phyloP scores from a whole-genome alignment of 2,113 vertebrate species.

The Pterophyllum scalare region DNA sequence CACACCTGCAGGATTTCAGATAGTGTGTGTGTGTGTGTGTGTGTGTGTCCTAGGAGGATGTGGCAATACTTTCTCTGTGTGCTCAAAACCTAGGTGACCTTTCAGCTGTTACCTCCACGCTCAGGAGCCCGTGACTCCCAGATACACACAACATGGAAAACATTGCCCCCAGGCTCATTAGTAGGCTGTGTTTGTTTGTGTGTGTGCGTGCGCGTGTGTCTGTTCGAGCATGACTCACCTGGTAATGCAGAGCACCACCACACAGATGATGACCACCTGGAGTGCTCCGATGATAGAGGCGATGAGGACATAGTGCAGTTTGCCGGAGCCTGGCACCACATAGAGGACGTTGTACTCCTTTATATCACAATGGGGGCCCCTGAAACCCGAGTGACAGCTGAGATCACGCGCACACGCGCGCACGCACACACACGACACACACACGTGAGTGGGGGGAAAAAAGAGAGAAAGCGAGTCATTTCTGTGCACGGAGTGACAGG shows the following conservation, averaged over 20 bases:
- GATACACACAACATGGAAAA: slow-evolving; percentile 22
- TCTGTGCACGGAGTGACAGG: slow-evolving; percentile 23
- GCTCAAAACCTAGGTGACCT: slow-evolving; percentile 51
- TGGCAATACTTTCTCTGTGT: slow-evolving; percentile 16
- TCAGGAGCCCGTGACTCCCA: slow-evolving; percentile 19
- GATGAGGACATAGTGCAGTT: slow-evolving; percentile 98
- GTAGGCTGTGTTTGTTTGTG: slow-evolving; percentile 7
- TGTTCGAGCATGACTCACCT: slow-evolving; percentile 81
- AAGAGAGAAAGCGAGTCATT: slow-evolving; percentile 17
- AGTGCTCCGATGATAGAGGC: slow-evolving; percentile 98
- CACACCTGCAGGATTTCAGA: slow-evolving; percentile 8
- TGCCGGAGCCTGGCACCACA: slow-evolving; percentile 95
- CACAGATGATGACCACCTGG: slow-evolving; percentile 98
- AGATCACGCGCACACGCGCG: slow-evolving; percentile 37
- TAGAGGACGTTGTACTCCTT: slow-evolving; percentile 99
- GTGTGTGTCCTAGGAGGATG: neutral
- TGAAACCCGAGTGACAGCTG: slow-evolving; percentile 97
- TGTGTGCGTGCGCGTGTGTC: neutral
- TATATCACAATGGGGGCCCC: slow-evolving; percentile 96
- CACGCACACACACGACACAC: neutral
- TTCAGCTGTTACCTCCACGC: slow-evolving; percentile 41
- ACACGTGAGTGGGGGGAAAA: neutral
- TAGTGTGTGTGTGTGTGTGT: neutral
- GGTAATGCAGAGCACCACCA: slow-evolving; percentile 99
- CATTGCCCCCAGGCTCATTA: slow-evolving; percentile 31